These are phyloP conservation scores for Catostomus latipinnis DNA, from an alignment of 2,797 vertebrate genomes.

Conservation along the genomic window DNA sequence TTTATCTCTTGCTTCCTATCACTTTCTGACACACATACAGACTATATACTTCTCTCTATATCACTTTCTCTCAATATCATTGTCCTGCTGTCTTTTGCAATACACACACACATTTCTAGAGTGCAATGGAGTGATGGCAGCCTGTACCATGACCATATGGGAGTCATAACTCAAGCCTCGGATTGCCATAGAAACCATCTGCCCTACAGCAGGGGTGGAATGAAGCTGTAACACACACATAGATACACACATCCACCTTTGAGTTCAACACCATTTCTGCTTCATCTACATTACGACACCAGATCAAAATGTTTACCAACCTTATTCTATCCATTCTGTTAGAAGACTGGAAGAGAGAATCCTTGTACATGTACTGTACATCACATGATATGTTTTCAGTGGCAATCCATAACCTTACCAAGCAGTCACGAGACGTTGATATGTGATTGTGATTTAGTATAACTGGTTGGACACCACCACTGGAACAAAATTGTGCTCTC, in stretches of 20 bases:
- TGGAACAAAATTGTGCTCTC: neutral
- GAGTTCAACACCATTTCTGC: neutral
- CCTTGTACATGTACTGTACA: neutral
- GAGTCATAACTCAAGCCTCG: constrained; percentile 65
- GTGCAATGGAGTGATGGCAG: constrained; percentile 46
- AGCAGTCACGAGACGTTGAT: neutral
- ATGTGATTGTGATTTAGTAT: neutral
- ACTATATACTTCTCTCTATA: constrained; percentile 25
- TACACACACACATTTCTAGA: constrained; percentile 29
- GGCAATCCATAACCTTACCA: constrained; percentile 2
- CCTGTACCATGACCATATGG: constrained; percentile 71
- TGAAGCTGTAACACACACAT: constrained; percentile 52
- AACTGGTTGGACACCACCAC: neutral
- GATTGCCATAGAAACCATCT: constrained; percentile 69
- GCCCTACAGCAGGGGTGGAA: constrained; percentile 56
- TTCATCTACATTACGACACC: neutral
- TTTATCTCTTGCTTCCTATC: constrained; percentile 9
- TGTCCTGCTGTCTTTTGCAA: neutral
- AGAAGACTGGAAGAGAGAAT: neutral
- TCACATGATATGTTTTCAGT: neutral
- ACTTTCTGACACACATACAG: constrained; percentile 14
- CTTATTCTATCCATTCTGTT: neutral
- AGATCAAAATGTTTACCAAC: constrained; percentile 4
- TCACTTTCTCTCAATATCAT: constrained; percentile 20
- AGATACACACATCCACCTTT: neutral